Evolutionary conservation across 1,140 invertebrate species (phyloP), one percentile per base, ranked within the genome.

Genomic region (Drosophila subpulchrella): DNA sequence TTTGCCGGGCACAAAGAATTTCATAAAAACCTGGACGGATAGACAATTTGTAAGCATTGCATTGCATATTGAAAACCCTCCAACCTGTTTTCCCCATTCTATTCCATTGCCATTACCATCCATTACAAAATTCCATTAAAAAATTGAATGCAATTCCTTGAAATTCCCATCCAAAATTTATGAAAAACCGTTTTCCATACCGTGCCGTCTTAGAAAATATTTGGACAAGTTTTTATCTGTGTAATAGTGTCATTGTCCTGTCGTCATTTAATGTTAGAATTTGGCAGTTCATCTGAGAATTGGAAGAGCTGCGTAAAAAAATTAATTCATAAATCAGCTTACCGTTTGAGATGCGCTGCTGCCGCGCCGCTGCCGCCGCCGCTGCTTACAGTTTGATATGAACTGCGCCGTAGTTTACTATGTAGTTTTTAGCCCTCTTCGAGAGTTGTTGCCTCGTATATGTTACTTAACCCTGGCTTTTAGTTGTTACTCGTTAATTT

Each of bases 11-110:
- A 89, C 85, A 73, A 91, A 86, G 82, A 86, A 86, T 82, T 90
- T 90, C 81, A 90, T 86, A 78, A 90, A 90, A 90, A 90, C 85
- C 81, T 86, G 86, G 86, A 86, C 89, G 81, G 86, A 86, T 82
- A 86, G 78, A 88, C 71, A 90, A 88, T 90, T 90, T 86, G 86
- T 90, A 90, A 90, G 86, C 86, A 90, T 90, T 90, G 59, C 62
- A 88, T 85, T 88, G 85, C 83, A 72, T 78, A 51, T 78, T 78
- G 68, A 81, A 66, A 54, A 66, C 34, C 73, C 56, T 47, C 66
- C 58, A 75, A 63, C 50, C 54, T 58, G 58, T 75, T 60, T 17
- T 48, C 34, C n/a, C 50, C 57, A 20, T 36, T 30, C 56, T 55
- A 65, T 20, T 30, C 56, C 61, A 65, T 20, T 39, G 42, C 20